These are phyloP conservation scores for Vespertilio murinus DNA, from an alignment of 2,797 vertebrate species.

Conservation along the genomic window DNA sequence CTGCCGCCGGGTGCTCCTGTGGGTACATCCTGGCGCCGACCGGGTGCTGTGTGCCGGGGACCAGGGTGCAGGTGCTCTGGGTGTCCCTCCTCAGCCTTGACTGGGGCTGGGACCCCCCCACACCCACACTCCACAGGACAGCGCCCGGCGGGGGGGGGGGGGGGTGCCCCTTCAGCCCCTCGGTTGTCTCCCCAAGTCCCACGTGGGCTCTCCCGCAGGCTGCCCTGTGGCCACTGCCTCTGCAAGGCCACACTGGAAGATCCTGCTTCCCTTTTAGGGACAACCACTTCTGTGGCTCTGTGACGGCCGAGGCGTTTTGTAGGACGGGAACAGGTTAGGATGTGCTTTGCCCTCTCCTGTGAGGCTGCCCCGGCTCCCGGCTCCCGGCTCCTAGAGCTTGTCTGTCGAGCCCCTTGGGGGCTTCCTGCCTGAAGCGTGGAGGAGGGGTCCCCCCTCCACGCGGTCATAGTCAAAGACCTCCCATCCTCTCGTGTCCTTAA, in stretches of 20 bases:
- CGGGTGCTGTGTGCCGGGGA: not conserved
- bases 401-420: not conserved
- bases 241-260: not conserved
- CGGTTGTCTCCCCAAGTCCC: rapidly evolving
- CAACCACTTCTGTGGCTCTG: not conserved
- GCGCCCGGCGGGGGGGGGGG: too few species aligned
- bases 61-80: not conserved
- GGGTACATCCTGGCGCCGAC: not conserved
- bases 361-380: rapidly evolving
- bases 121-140: not conserved
- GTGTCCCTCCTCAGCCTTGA: not conserved
- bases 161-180: not conserved
- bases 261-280: not conserved
- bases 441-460: not conserved
- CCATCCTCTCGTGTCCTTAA: not conserved
- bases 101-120: not conserved
- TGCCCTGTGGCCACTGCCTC: not conserved
- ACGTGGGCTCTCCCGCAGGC: not conserved
- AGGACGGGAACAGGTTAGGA: not conserved
- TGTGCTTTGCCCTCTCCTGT: not conserved
- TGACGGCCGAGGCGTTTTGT: not conserved
- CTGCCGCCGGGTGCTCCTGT: rapidly evolving
- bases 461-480: not conserved
- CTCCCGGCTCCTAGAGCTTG: rapidly evolving
- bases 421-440: not conserved